Base-by-base conservation (phyloP, 2,113 vertebrate species). In the Dolichotis patagonum region DNA sequence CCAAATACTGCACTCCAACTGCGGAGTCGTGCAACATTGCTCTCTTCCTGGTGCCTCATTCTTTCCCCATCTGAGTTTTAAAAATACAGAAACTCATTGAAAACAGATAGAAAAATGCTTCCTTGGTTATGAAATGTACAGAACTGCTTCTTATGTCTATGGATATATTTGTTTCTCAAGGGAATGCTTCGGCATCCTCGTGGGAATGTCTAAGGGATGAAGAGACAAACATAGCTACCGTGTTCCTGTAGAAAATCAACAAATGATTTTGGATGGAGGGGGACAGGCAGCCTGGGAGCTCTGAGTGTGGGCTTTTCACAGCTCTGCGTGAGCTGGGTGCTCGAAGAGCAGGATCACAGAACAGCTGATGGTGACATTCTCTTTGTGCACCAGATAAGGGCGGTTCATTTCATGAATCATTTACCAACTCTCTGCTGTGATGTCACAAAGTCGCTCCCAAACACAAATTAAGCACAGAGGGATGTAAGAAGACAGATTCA, bases 341-440 rank as follows among this genome's bases (percentile, higher is more conserved):
- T 20, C 5, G 26, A 26, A 14, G 32, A 60, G 30, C 11, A 81
- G 58, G 92, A 96, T 94, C 91, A 96, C 95, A 81, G 7, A 92
- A 56, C 63, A 32, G 65, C 95, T 56, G 28, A 7, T 69, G 69
- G 78, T 91, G 93, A 88, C 97, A 97, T 88, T 96, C 95, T 97
- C 89, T 98, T 94, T 96, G 86, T 96, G 86, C 0, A 0, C 54
- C 41, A 89, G 81, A 85, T 20, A 35, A 89, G 94, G 86, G 78
- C 63, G 84, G 96, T 98, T 98, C 95, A 94, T 96, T 98, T 98
- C 82, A 98, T 96, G 77, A 90, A 97, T 98, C 95, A 97, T 97
- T 98, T 96, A 98, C 98, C 97, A 98, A 96, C 60, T 86, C 22
- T 96, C 90, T 91, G 87, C 96, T 96, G 43, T 90, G 94, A 96